These are phyloP conservation scores for Drosophila dives DNA, from an alignment of 2,888 invertebrate genomes.

Conservation along the genomic window DNA sequence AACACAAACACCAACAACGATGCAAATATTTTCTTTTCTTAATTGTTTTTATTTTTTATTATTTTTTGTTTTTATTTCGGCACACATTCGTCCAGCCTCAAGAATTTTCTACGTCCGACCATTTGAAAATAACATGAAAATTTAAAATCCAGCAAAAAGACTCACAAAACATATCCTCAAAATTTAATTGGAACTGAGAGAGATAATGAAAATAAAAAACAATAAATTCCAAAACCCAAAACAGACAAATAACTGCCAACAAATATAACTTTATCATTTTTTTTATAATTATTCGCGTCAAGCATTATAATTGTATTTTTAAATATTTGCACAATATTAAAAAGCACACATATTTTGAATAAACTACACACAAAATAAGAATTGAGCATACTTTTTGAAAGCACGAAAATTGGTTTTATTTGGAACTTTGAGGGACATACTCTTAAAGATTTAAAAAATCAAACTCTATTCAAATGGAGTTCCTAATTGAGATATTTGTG, in stretches of 20 bases:
- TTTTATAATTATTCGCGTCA: slow-evolving; percentile 34
- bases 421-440: slow-evolving; percentile 5
- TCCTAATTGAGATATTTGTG: neutral
- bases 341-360: slow-evolving; percentile 60
- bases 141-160: slow-evolving; percentile 50
- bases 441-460: neutral
- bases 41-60: slow-evolving; percentile 9
- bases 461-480: neutral
- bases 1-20: slow-evolving; percentile 42
- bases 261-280: slow-evolving; percentile 34
- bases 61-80: slow-evolving; percentile 21
- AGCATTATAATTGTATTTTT: slow-evolving; percentile 61
- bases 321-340: slow-evolving; percentile 67
- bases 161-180: slow-evolving; percentile 55
- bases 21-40: slow-evolving; percentile 42
- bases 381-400: slow-evolving; percentile 70
- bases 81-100: slow-evolving; percentile 45
- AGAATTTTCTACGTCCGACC: slow-evolving; percentile 69
- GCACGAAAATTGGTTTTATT: slow-evolving; percentile 64
- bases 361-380: slow-evolving; percentile 68
- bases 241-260: slow-evolving; percentile 70
- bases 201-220: slow-evolving; percentile 5
- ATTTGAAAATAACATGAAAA: slow-evolving; percentile 24
- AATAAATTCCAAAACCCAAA: slow-evolving; percentile 17
- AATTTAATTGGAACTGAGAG: slow-evolving; percentile 34